Base-by-base conservation (phyloP, 2,797 vertebrate genomes). In the Bovichtus variegatus region DNA sequence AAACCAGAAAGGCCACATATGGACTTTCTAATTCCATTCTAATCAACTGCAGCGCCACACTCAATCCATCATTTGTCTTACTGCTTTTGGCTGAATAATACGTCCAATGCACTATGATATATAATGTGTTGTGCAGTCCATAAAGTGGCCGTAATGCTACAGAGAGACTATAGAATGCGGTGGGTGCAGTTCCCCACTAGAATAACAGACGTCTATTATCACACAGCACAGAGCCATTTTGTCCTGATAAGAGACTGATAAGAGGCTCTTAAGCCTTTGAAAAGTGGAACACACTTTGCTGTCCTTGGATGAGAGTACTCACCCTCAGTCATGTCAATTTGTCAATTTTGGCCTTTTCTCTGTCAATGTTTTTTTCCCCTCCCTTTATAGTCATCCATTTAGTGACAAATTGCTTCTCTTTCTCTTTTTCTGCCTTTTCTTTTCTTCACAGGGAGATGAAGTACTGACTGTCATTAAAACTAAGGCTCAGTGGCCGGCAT, bases 401-500 rank as follows among this genome's bases (percentile, higher is more conserved):
- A 69, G 51, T 70, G 74, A 84, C 72, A 82, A 71, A 80, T 82
- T 73, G 61, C 75, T 64, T 83, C 25, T 74, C 36, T 64, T 36
- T 57, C 71, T 68, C 49, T 31, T 19, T 60, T 25, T 72, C 12
- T 78, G 18, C 62, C 27, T 60, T 29, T 78, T 31, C 85, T 76
- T 92, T 71, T 77, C 70, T 87, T 83, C 41, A 2, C 91, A 99
- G 98, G 98, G 97, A 13, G 97, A 99, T 83, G 97, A 98, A 69
- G 97, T 99, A 47, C 95, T 99, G 91, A 99, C 97, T 4, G 98
- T 99, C 88, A 97, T 99, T 93, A 99, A 99, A 93, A 97, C 98
- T 47, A 99, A 99, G 94, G 98, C 98, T 60, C 98, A 99, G 91
- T 99, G 98, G 98, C 98, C 98, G 0, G 98, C 98, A 67, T 99